Conservation (phyloP, 2,113 vertebrate genomes). For the Prunella himalayana region DNA sequence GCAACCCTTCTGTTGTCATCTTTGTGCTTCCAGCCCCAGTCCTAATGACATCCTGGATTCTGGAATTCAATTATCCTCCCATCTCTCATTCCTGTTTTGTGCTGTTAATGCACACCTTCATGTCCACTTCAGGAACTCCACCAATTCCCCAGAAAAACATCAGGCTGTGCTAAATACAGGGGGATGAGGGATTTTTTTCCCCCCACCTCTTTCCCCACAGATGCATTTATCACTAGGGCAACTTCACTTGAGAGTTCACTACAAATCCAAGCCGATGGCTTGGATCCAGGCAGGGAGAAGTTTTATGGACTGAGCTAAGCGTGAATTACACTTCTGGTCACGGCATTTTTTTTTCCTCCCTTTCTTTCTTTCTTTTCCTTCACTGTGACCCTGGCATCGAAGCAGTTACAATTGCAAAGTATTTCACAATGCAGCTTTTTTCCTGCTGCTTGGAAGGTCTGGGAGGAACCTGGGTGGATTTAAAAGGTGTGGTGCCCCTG, state of each 20-base stretch:
- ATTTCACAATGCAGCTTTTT: not conserved
- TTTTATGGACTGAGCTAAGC: constrained; percentile 56
- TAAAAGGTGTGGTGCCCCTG: not conserved
- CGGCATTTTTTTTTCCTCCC: too few relatives aligned
- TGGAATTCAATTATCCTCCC: not conserved
- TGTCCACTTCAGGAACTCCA: not conserved
- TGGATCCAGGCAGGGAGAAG: constrained; percentile 27
- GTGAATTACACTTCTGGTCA: constrained; percentile 31
- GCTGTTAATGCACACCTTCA: not conserved
- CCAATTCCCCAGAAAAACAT: not conserved
- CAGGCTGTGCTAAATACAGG: not conserved
- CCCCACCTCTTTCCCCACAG: not conserved
- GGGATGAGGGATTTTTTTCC: fast-evolving
- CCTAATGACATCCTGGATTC: not conserved
- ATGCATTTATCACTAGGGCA: constrained; percentile 45
- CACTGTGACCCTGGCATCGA: not conserved
- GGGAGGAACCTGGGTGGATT: not conserved
- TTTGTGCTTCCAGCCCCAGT: not conserved
- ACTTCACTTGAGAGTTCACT: constrained; percentile 12
- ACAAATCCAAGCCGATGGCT: constrained; percentile 30
- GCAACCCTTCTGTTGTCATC: not conserved
- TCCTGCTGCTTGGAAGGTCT: not conserved
- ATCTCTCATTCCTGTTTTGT: not conserved
- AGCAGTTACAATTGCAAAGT: not conserved
- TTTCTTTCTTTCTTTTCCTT: not conserved